A percentile compares a stretch with the other conserved stretches of the same genome.
These are phyloP conservation scores for Lipotes vexillifer DNA, from an alignment of 2,113 vertebrate species.

Conservation along the genomic window DNA sequence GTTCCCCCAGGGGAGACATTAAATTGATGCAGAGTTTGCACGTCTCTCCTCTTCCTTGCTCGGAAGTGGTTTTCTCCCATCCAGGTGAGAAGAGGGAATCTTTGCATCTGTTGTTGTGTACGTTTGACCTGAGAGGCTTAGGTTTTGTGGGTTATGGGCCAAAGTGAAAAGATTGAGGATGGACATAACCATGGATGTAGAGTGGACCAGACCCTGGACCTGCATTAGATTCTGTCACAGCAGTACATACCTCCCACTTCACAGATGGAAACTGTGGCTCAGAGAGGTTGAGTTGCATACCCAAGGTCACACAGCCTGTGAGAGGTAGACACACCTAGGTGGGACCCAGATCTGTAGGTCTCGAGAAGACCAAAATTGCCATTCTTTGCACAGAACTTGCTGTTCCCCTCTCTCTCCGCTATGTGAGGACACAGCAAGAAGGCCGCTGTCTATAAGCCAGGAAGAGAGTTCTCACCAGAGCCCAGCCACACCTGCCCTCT, in stretches of 20 bases:
- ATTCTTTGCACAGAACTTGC: neutral
- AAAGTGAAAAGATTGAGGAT: neutral
- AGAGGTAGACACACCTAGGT: neutral
- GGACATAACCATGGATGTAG: neutral
- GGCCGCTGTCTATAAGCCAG: too few species aligned
- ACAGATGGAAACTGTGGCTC: neutral
- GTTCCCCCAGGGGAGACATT: slow-evolving; percentile 38
- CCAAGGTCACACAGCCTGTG: neutral
- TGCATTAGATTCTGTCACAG: fast-evolving
- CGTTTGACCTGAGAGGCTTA: fast-evolving
- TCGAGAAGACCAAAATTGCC: neutral
- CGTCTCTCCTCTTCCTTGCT: slow-evolving; percentile 17
- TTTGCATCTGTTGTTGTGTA: fast-evolving
- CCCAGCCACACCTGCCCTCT: too few species aligned
- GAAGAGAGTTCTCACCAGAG: too few species aligned
- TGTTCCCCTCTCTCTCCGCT: too few species aligned
- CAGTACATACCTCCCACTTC: neutral
- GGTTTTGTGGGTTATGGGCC: fast-evolving
- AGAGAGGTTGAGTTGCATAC: neutral
- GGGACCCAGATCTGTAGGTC: neutral
- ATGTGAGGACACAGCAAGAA: too few species aligned
- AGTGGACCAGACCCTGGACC: neutral
- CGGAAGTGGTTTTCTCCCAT: neutral
- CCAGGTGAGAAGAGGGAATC: neutral
- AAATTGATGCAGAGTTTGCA: neutral